Conservation (phyloP, 2,888 invertebrate genomes). For the Scaptodrosophila latifasciaeformis region DNA sequence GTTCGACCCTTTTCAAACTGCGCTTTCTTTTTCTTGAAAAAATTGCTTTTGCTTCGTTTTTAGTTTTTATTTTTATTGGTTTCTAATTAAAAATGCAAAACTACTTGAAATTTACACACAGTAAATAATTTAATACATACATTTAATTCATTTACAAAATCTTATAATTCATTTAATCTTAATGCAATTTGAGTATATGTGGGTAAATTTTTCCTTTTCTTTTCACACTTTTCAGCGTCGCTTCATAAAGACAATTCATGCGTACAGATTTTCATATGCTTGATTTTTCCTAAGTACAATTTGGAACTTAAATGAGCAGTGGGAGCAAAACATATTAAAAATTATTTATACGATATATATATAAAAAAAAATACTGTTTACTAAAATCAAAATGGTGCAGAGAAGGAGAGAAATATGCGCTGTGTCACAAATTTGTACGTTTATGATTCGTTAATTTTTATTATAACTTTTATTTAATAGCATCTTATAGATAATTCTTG, state of each 20-base stretch:
- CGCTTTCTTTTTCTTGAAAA: too few species aligned
- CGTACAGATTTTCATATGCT: constrained; percentile 15
- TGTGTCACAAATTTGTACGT: not conserved
- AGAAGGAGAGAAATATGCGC: not conserved
- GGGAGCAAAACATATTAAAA: too few species aligned
- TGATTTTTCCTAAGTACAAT: constrained; percentile 45
- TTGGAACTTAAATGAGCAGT: constrained; percentile 61
- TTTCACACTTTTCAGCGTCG: too few species aligned
- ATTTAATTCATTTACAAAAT: constrained; percentile 45
- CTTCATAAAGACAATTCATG: constrained; percentile 43
- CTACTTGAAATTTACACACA: constrained; percentile 46
- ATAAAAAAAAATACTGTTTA: too few species aligned
- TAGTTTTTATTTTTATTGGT: too few species aligned
- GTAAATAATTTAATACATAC: constrained; percentile 48
- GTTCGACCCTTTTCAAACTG: too few species aligned
- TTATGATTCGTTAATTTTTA: too few species aligned
- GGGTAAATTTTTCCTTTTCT: constrained; percentile 29
- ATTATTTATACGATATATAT: too few species aligned
- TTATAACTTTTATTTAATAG: too few species aligned
- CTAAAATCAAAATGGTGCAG: not conserved
- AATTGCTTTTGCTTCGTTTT: too few species aligned
- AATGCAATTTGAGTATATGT: constrained; percentile 23
- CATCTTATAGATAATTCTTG: too few species aligned
- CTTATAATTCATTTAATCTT: constrained; percentile 2
- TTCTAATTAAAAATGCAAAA: too few species aligned